These are phyloP conservation scores for Gymnocephalus cernua DNA, from an alignment of 2,113 vertebrate genomes.

Conservation along the genomic window DNA sequence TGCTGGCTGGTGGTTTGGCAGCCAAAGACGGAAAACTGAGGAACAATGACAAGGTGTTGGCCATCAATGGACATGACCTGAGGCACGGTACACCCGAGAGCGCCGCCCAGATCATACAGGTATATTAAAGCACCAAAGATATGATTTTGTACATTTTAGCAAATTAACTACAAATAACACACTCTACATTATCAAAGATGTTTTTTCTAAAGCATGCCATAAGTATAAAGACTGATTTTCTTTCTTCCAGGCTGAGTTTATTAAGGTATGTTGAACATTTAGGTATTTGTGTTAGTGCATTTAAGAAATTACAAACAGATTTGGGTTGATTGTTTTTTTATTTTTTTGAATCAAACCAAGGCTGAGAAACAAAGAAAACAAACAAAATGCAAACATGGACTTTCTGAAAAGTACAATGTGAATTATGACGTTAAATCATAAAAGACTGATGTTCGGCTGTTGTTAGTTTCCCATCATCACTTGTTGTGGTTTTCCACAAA, in stretches of 20 bases:
- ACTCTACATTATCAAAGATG: neutral
- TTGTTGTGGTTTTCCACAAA: neutral
- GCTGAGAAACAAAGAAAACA: neutral
- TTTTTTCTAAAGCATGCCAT: neutral
- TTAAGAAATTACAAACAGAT: neutral
- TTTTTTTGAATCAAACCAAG: neutral
- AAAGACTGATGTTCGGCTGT: neutral
- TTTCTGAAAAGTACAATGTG: neutral
- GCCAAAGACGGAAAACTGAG: conserved; percentile 91
- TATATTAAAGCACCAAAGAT: conserved; percentile 53
- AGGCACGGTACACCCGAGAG: conserved; percentile 93
- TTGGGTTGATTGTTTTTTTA: neutral
- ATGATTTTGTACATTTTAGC: neutral
- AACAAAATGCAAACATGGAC: neutral
- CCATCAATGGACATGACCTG: conserved; percentile 93
- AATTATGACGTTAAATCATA: neutral
- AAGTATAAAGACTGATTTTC: neutral
- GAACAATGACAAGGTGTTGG: conserved; percentile 92
- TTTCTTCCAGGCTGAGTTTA: neutral
- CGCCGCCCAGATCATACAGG: conserved; percentile 96
- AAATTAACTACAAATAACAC: neutral
- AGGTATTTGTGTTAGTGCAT: neutral
- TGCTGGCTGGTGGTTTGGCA: conserved; percentile 91
- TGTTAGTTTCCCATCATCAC: neutral
- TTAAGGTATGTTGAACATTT: neutral